A percentile compares a stretch with the other conserved stretches of the same genome.
These are phyloP conservation scores for Erythrolamprus reginae DNA, from an alignment of 2,113 vertebrate genomes.

Conservation along the genomic window DNA sequence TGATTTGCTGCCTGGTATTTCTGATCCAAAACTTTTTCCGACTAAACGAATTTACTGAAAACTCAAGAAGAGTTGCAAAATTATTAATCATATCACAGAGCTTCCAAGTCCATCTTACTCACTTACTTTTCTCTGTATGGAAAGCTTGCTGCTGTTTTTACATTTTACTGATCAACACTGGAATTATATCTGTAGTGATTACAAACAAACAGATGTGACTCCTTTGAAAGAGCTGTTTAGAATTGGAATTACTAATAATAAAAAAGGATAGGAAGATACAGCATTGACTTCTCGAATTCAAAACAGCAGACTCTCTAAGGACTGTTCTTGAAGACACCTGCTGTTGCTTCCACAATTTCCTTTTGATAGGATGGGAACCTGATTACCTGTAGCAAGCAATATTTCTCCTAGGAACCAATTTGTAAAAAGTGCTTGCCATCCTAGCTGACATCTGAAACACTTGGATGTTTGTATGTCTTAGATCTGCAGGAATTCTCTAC, in stretches of 20 bases:
- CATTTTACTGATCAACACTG: neutral
- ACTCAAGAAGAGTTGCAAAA: neutral
- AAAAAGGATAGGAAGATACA: neutral
- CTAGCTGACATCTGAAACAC: neutral
- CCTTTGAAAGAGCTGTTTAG: neutral
- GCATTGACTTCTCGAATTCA: neutral
- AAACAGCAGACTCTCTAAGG: neutral
- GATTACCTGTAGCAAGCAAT: neutral
- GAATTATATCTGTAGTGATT: neutral
- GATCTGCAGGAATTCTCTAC: slow-evolving; percentile 92
- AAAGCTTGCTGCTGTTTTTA: neutral
- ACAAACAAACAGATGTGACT: neutral
- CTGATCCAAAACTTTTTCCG: neutral
- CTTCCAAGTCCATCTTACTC: neutral
- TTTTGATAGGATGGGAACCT: neutral
- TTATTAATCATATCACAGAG: neutral
- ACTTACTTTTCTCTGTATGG: neutral
- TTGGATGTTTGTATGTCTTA: slow-evolving; percentile 43
- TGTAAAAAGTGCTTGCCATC: fast-evolving
- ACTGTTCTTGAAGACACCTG: neutral
- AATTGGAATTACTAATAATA: neutral
- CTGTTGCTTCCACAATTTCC: neutral
- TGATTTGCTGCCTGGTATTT: neutral
- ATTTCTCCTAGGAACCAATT: neutral
- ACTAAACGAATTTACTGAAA: neutral